Conservation (phyloP, 2,797 vertebrate genomes). For the Micropoecilia bifurca region DNA sequence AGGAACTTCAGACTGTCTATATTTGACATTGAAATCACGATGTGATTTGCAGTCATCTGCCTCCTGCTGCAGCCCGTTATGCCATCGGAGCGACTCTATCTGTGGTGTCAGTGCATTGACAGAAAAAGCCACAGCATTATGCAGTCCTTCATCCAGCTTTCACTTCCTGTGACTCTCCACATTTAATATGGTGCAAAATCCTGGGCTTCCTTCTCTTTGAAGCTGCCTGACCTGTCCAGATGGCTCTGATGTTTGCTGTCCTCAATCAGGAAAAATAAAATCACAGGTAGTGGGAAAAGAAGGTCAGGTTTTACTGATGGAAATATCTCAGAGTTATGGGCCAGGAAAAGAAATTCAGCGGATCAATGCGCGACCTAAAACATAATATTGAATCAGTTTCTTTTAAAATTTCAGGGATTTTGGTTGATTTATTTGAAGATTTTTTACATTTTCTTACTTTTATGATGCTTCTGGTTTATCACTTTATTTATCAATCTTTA, state of each 20-base stretch:
- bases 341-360: neutral
- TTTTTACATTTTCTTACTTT: neutral
- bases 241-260: neutral
- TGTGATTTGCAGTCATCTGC: neutral
- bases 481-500: neutral
- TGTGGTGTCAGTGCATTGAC: neutral
- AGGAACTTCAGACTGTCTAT: neutral
- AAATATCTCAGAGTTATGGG: neutral
- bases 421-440: neutral
- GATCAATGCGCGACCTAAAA: neutral
- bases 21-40: neutral
- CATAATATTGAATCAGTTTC: neutral
- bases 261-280: neutral
- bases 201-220: neutral
- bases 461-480: neutral
- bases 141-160: neutral
- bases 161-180: neutral
- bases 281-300: neutral
- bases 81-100: neutral
- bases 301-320: neutral
- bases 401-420: neutral
- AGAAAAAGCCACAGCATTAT: neutral
- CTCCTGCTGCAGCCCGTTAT: neutral
- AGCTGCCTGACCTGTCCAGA: neutral
- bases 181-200: neutral